Conservation (phyloP, 2,113 vertebrate species). For the Tupaia tana region DNA sequence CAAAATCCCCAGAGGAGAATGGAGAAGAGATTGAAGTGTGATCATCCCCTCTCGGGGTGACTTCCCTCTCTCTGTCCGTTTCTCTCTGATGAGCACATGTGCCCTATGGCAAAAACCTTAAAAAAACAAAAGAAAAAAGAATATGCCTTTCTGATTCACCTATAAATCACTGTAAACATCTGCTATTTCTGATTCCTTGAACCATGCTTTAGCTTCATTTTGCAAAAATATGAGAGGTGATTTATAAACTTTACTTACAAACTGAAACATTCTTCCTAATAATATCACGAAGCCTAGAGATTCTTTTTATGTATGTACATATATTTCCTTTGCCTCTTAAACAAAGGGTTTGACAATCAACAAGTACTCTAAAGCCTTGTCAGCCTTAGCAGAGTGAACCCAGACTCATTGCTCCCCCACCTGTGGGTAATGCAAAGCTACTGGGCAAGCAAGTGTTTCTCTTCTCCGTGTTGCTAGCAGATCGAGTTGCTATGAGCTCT, state of each 20-base stretch:
- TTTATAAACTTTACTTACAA: constrained; percentile 41
- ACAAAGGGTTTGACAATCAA: constrained; percentile 15
- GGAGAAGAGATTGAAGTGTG: too few relatives aligned
- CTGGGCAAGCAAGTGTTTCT: constrained; percentile 64
- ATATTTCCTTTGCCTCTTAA: constrained; percentile 36
- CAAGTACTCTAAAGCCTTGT: neutral
- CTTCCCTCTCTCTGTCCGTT: too few relatives aligned
- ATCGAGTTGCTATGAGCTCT: constrained; percentile 61
- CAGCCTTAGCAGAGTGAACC: constrained; percentile 9
- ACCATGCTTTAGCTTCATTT: constrained; percentile 38
- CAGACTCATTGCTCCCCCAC: neutral
- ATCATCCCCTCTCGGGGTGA: too few relatives aligned
- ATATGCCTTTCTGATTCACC: constrained; percentile 9
- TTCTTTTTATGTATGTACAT: neutral
- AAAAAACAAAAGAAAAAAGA: neutral
- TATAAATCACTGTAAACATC: constrained; percentile 33
- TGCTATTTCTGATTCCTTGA: constrained; percentile 34
- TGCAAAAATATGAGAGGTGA: neutral
- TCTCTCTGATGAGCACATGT: too few relatives aligned
- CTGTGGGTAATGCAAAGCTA: constrained; percentile 26
- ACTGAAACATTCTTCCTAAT: constrained; percentile 35
- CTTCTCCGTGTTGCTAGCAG: constrained; percentile 55
- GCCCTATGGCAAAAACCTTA: too few relatives aligned
- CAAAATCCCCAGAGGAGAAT: too few relatives aligned
- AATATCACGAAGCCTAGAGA: constrained; percentile 32